Evolutionary conservation across 2,113 vertebrate species (phyloP).

Genomic region (Morone saxatilis): DNA sequence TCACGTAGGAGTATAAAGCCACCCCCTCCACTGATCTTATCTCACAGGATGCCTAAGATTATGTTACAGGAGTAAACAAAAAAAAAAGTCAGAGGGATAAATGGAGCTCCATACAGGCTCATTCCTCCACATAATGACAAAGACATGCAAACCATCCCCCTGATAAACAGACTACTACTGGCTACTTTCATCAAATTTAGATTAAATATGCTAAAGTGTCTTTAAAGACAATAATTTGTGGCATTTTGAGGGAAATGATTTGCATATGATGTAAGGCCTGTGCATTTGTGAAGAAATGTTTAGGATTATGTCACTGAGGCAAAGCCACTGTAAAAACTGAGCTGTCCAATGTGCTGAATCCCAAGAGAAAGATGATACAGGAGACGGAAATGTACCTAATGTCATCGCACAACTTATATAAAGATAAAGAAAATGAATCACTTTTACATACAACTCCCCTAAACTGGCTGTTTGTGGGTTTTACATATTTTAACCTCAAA

Average conservation of each 20-base stretch:
- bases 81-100: constrained; percentile 63
- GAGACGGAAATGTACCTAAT: not conserved
- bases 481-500: not conserved
- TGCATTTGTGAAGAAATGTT: constrained; percentile 55
- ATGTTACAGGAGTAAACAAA: constrained; percentile 77
- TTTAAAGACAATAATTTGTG: constrained; percentile 6
- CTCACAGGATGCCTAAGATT: constrained; percentile 67
- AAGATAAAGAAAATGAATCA: not conserved
- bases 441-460: not conserved
- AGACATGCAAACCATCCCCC: constrained; percentile 58
- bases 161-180: constrained; percentile 11
- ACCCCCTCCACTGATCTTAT: constrained; percentile 72
- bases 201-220: constrained; percentile 26
- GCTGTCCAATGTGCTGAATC: constrained; percentile 83
- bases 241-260: constrained; percentile 24
- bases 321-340: constrained; percentile 62
- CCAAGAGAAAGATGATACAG: constrained; percentile 36
- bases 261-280: constrained; percentile 11
- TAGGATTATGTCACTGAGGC: constrained; percentile 37
- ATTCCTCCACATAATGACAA: constrained; percentile 47
- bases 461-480: not conserved
- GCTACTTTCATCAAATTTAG: constrained; percentile 32
- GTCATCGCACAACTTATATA: not conserved
- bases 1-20: constrained; percentile 66
- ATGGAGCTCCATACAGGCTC: constrained; percentile 47